Percentiles rank a stretch among this genome's conserved stretches.
Evolutionary conservation across 2,113 vertebrate genomes (phyloP).

Genomic region (Tachysurus vachellii): DNA sequence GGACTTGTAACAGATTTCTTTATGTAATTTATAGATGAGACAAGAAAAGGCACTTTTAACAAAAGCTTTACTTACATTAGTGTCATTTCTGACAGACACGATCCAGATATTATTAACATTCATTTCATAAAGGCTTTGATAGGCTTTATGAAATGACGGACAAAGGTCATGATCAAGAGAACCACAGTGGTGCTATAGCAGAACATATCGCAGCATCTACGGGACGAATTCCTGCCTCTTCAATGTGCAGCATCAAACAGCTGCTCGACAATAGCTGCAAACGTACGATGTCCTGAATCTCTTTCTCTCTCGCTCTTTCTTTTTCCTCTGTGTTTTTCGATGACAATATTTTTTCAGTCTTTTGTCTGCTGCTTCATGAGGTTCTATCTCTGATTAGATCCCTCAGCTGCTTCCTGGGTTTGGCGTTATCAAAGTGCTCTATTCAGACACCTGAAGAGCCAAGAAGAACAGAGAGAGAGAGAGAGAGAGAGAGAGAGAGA

Average conservation of each 20-base stretch:
- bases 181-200: neutral
- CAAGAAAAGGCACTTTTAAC: neutral
- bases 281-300: neutral
- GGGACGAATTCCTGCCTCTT: too few relatives aligned
- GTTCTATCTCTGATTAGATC: slow-evolving; percentile 40
- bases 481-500: neutral
- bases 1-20: neutral
- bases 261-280: too few relatives aligned
- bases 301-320: slow-evolving; percentile 43
- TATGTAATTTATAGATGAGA: too few relatives aligned
- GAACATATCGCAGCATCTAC: neutral
- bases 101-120: neutral
- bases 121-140: neutral
- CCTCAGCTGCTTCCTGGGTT: slow-evolving; percentile 29
- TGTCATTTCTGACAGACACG: neutral
- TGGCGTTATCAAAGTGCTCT: slow-evolving; percentile 42
- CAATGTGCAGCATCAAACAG: too few relatives aligned
- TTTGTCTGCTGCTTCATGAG: slow-evolving; percentile 46
- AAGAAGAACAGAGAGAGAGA: neutral
- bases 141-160: neutral
- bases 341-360: slow-evolving; percentile 37
- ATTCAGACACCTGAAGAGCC: slow-evolving; percentile 23
- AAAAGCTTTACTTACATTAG: neutral
- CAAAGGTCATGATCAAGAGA: neutral
- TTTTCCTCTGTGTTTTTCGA: slow-evolving; percentile 39